phyloP scores from a whole-genome alignment of 2,113 vertebrate genomes.

The Sprattus sprattus region DNA sequence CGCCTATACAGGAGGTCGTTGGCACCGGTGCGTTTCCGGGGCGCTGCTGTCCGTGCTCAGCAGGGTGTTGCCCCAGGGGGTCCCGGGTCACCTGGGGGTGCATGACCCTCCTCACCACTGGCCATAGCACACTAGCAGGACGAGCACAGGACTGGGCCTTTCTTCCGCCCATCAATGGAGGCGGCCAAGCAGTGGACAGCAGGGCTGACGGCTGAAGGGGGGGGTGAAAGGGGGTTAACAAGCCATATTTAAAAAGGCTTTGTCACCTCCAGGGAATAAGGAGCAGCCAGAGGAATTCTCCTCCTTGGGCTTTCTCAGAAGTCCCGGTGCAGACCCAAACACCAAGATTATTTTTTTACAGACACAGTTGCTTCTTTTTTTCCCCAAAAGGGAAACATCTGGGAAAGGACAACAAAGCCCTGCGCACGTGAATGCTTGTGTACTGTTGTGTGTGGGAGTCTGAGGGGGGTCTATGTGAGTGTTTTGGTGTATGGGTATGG shows the following conservation, averaged over 20 bases:
- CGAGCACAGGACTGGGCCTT: constrained; percentile 57
- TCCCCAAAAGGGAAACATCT: constrained; percentile 56
- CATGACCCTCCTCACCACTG: constrained; percentile 57
- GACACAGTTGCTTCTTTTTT: constrained; percentile 51
- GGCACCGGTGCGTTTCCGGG: constrained; percentile 46
- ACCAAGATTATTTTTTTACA: constrained; percentile 50
- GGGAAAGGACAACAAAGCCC: constrained; percentile 49
- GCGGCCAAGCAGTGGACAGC: constrained; percentile 70
- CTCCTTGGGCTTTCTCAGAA: constrained; percentile 39
- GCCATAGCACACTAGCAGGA: constrained; percentile 51
- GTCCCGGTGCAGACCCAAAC: constrained; percentile 52
- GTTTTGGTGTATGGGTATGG: not conserved
- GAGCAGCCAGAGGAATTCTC: constrained; percentile 34
- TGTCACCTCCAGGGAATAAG: constrained; percentile 65
- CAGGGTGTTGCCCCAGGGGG: constrained; percentile 56
- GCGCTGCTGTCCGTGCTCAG: constrained; percentile 46
- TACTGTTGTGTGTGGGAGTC: constrained; percentile 13
- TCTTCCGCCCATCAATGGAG: constrained; percentile 68
- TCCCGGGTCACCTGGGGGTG: constrained; percentile 58
- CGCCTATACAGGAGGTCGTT: constrained; percentile 21
- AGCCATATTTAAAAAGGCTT: constrained; percentile 67
- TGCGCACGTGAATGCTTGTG: constrained; percentile 29
- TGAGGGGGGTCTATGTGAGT: constrained; percentile 7
- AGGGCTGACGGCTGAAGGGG: constrained; percentile 60
- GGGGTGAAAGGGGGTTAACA: constrained; percentile 61